Conservation (phyloP, 2,888 invertebrate genomes). For the Ophion ventricosus region DNA sequence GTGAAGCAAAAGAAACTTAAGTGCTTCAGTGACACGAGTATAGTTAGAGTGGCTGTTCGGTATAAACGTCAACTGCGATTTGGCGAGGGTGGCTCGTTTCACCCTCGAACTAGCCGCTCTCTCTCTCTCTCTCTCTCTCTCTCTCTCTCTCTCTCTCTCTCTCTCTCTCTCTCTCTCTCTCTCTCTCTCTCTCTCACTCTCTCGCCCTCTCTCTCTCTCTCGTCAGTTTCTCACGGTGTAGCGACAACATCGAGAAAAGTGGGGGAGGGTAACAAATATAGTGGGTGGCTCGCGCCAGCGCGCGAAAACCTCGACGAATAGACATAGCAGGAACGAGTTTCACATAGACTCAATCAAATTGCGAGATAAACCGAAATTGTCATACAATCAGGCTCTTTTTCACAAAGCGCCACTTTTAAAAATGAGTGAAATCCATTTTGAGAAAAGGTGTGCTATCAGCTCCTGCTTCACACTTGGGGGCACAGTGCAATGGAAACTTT, state of each 20-base stretch:
- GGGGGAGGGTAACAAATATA: constrained; percentile 36
- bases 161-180: no score
- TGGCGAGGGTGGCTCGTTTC: constrained; percentile 56
- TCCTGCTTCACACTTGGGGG: no score
- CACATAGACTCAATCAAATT: constrained; percentile 12
- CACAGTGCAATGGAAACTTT: no score
- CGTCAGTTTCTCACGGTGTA: constrained; percentile 19
- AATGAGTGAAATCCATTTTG: not conserved
- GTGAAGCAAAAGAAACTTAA: not conserved
- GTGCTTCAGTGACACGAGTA: constrained; percentile 4
- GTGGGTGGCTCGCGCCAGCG: constrained; percentile 63
- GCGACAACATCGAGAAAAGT: constrained; percentile 21
- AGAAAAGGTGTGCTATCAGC: not conserved
- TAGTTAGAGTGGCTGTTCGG: constrained; percentile 35
- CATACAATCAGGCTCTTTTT: not conserved
- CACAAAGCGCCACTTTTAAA: no score
- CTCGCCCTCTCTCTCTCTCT: constrained; percentile 44
- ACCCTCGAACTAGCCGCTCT: constrained; percentile 63
- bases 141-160: no score
- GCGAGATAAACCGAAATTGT: constrained; percentile 13
- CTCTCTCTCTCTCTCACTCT: no score
- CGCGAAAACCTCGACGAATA: constrained; percentile 46
- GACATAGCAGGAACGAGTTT: constrained; percentile 14
- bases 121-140: no score
- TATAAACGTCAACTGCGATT: constrained; percentile 57